Evolutionary conservation across 2,113 vertebrate genomes (phyloP), one percentile per base, ranked within the genome.

Genomic region (Scomber scombrus): DNA sequence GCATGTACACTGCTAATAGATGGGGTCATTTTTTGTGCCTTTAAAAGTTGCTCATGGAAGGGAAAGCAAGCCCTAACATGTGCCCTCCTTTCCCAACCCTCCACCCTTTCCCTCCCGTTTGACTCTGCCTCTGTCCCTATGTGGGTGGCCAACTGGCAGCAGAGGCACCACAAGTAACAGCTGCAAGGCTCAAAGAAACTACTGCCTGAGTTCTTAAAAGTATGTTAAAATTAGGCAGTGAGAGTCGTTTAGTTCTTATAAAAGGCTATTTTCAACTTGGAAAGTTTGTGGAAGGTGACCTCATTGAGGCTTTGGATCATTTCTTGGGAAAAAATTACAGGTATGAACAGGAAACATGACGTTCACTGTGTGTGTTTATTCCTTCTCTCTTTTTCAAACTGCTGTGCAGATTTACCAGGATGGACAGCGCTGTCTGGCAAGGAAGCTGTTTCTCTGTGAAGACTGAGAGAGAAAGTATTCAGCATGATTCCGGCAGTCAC

Each of bases 111-210:
- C 67, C 72, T 54, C 47, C 50, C 58, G 65, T 26, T 18, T 10
- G 11, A 26, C 50, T 57, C 61, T 75, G 50, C 4, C 70, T 72
- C 60, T 56, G 19, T 40, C 72, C 65, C 83, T 54, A n/a, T 82
- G 76, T 89, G 90, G 87, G 91, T 92, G 90, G 88, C 57, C 83
- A 89, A 89, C 87, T 90, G 88, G 84, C 55, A 50, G 83, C 76
- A 82, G 55, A 75, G 58, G 76, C 80, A 47, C 63, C 70, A 78
- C 75, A 75, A 31, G 61, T 71, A 88, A 79, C 90, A 86, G 88
- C 91, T 90, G 90, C 62, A 61, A n/a, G 21, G 29, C 77, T 58
- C 5, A 57, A 13, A 61, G 52, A 57, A 21, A 52, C 21, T 10
- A 21, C 26, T 23, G 23, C 21, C 7, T 26, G 0, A 61, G 3